A percentile compares a stretch with the other conserved stretches of the same genome.
Evolutionary conservation across 2,113 vertebrate species (phyloP).

Genomic region (Climacteris rufus): DNA sequence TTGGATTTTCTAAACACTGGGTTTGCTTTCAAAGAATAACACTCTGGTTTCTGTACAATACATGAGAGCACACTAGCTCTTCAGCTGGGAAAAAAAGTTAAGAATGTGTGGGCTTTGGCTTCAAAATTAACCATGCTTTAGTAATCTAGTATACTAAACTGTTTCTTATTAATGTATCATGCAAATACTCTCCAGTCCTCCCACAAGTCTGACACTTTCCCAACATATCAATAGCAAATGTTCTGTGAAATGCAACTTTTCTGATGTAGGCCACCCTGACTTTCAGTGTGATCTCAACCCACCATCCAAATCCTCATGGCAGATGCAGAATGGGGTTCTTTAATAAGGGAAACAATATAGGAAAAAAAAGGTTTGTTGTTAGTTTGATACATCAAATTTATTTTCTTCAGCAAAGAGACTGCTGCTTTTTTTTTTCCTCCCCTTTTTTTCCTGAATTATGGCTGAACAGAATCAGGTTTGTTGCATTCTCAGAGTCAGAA

Average conservation of each 20-base stretch:
- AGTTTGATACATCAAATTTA: not conserved
- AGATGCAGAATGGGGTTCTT: constrained; percentile 17
- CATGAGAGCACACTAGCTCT: constrained; percentile 40
- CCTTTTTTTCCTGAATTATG: not conserved
- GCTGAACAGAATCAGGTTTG: not conserved
- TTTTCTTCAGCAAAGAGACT: not conserved
- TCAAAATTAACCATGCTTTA: constrained; percentile 72
- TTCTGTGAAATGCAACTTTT: constrained; percentile 64
- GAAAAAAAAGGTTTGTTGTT: not conserved
- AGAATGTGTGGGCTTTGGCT: constrained; percentile 76
- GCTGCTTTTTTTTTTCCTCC: too few relatives aligned
- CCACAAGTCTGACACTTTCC: constrained; percentile 72
- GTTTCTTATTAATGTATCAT: constrained; percentile 81
- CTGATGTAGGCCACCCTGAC: constrained; percentile 71
- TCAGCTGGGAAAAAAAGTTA: constrained; percentile 64
- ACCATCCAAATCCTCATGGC: constrained; percentile 53
- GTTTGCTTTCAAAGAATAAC: constrained; percentile 72
- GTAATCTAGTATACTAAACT: constrained; percentile 72
- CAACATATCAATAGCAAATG: constrained; percentile 77
- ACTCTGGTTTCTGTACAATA: constrained; percentile 31
- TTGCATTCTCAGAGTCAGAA: not conserved
- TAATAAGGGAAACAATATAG: not conserved
- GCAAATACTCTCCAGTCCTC: constrained; percentile 62
- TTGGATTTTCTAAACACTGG: constrained; percentile 60
- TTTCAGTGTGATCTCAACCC: constrained; percentile 56